A percentile compares a stretch with the other conserved stretches of the same genome.
Conservation (phyloP, 2,113 vertebrate species). For the Tragelaphus imberbis region DNA sequence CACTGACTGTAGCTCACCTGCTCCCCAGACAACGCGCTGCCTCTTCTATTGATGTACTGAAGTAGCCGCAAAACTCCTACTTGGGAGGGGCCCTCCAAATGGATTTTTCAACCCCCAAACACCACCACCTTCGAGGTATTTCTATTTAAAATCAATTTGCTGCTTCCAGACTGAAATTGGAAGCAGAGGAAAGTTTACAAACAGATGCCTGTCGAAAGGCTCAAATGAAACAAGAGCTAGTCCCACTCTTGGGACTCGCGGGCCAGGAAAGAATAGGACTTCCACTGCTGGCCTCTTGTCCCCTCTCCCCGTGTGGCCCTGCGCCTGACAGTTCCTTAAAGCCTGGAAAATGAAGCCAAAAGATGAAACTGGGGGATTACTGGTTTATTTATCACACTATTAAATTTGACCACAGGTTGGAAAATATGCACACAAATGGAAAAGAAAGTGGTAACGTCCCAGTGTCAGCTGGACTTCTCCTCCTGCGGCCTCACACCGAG, state of each 20-base stretch:
- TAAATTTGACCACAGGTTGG: neutral
- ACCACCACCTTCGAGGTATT: neutral
- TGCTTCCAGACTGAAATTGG: neutral
- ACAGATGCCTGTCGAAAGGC: neutral
- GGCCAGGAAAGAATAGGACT: neutral
- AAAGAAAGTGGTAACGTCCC: neutral
- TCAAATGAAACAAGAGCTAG: neutral
- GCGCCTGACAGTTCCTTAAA: neutral
- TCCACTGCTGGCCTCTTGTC: neutral
- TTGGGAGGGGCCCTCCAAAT: neutral
- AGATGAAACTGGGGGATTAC: neutral
- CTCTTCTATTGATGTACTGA: rapidly evolving
- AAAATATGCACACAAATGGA: neutral
- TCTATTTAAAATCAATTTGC: slow-evolving; percentile 11
- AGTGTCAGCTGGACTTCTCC: rapidly evolving
- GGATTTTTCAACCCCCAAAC: neutral
- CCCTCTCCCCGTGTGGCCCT: rapidly evolving
- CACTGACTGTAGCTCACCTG: neutral
- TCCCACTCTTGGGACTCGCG: rapidly evolving
- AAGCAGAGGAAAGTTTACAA: neutral
- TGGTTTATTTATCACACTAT: neutral
- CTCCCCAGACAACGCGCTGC: neutral
- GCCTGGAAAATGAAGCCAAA: neutral
- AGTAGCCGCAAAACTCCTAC: neutral
- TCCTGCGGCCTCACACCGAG: rapidly evolving